Evolutionary conservation across 2,113 vertebrate species (phyloP).

Genomic region (Dolichotis patagonum): DNA sequence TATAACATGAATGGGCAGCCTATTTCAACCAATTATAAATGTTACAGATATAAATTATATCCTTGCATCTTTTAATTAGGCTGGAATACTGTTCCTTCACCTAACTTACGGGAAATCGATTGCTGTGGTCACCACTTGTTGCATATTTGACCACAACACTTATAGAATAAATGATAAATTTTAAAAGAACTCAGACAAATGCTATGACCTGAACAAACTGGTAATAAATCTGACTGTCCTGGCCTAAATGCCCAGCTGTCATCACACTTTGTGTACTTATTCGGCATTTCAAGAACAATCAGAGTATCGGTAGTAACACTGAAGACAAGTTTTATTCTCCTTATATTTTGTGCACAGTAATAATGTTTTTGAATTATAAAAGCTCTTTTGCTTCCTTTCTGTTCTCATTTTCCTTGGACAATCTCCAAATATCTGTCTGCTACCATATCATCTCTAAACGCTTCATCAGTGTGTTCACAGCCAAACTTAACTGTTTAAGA

Average conservation of each 20-base stretch:
- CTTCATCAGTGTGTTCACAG: not conserved
- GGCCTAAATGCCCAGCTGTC: not conserved
- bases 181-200: not conserved
- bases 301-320: not conserved
- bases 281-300: not conserved
- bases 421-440: not conserved
- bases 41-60: conserved; percentile 37
- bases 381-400: not conserved
- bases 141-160: not conserved
- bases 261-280: not conserved
- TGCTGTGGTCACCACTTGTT: not conserved
- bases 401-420: not conserved
- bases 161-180: not conserved
- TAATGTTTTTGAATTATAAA: not conserved
- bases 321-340: conserved; percentile 14
- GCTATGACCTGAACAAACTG: not conserved
- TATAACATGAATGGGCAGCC: not conserved
- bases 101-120: conserved; percentile 56
- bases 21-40: conserved; percentile 4
- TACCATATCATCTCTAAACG: not conserved
- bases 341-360: not conserved
- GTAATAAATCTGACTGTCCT: not conserved
- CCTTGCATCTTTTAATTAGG: conserved; percentile 25
- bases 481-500: not conserved
- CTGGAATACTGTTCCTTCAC: not conserved